A percentile compares a stretch with the other conserved stretches of the same genome.
Evolutionary conservation across 2,113 vertebrate genomes (phyloP).

Genomic region (Cyphomyrus discorhynchus): DNA sequence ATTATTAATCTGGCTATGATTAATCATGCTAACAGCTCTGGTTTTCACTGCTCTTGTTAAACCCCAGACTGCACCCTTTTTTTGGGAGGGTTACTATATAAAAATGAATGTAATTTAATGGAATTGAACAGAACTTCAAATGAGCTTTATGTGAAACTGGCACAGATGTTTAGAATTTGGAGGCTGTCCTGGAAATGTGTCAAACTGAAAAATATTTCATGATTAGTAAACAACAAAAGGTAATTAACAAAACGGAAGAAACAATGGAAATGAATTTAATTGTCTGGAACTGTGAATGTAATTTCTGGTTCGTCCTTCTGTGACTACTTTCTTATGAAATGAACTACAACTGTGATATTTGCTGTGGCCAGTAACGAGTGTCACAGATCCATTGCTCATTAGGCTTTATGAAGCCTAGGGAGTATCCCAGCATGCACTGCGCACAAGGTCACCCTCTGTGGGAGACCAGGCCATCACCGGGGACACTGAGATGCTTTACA

Average conservation of each 20-base stretch:
- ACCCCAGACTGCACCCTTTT: neutral
- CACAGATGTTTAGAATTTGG: neutral
- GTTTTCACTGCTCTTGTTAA: neutral
- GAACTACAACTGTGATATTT: neutral
- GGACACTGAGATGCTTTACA: neutral
- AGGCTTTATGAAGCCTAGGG: neutral
- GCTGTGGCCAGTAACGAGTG: neutral
- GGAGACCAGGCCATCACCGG: neutral
- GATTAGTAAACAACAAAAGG: neutral
- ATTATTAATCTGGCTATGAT: neutral
- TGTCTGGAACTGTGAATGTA: neutral
- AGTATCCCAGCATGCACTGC: neutral
- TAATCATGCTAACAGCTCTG: neutral
- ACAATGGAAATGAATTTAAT: neutral
- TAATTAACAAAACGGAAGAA: neutral
- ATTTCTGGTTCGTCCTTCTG: neutral
- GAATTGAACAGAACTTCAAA: neutral
- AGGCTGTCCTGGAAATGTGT: neutral
- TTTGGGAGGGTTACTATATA: neutral
- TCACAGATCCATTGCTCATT: neutral
- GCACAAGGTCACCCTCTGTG: neutral
- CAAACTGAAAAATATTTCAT: neutral
- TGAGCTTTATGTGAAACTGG: neutral
- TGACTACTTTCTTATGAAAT: neutral
- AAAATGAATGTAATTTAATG: neutral